Evolutionary conservation across 2,797 vertebrate species (phyloP).

Genomic region (Myotis pilosus): DNA sequence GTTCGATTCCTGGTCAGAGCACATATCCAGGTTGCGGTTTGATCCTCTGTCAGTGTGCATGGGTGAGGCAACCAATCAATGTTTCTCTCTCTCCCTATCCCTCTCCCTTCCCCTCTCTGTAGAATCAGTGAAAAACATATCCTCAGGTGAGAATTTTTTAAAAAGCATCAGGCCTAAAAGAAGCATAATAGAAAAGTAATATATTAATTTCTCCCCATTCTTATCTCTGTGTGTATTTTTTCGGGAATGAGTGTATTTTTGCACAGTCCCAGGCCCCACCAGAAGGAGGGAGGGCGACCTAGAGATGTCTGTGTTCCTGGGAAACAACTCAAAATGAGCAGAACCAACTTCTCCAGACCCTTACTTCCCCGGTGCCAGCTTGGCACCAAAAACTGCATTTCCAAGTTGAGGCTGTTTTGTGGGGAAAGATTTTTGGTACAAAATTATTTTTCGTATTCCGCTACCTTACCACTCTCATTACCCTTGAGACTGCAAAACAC

Average conservation of each 20-base stretch:
- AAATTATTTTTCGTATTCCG: constrained; percentile 13
- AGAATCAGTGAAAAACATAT: not conserved
- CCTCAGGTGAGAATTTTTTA: not conserved
- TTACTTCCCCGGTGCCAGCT: constrained; percentile 6
- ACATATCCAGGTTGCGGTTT: not conserved
- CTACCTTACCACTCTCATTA: not conserved
- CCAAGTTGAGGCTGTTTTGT: not conserved
- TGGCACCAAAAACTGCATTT: not conserved
- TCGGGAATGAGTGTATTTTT: not conserved
- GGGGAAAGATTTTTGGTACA: constrained; percentile 24
- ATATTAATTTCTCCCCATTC: not conserved
- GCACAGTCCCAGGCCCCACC: not conserved
- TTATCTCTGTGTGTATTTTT: not conserved
- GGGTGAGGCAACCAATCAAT: not conserved
- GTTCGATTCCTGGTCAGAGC: not conserved
- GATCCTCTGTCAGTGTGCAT: not conserved
- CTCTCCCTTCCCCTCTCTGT: not conserved
- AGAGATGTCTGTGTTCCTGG: not conserved
- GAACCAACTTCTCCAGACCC: constrained; percentile 1
- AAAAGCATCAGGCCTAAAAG: not conserved
- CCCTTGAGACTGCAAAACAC: not conserved
- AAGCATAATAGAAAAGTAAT: not conserved
- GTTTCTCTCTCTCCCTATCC: not conserved
- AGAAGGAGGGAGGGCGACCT: not conserved
- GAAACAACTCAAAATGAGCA: constrained; percentile 35